Percentiles rank a stretch among this genome's conserved stretches.
Evolutionary conservation across 2,888 invertebrate genomes (phyloP).

Genomic region (Tipula confusa): DNA sequence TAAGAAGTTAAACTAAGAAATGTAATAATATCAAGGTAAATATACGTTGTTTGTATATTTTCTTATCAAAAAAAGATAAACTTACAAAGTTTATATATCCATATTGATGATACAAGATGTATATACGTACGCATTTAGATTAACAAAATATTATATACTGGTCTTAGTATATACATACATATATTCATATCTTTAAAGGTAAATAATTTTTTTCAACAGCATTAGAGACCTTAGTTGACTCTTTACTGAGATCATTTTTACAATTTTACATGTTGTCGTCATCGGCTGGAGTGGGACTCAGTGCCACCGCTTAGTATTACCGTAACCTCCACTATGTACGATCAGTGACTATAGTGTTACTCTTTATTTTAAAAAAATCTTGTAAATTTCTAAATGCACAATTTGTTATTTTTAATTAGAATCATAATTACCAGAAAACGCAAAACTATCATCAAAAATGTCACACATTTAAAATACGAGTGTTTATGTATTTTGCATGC

Average conservation of each 20-base stretch:
- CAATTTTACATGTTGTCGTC: no score
- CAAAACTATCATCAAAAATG: neutral
- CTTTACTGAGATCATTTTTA: no score
- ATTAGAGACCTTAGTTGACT: no score
- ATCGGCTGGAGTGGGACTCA: no score
- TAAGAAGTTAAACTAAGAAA: neutral
- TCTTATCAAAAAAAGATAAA: constrained; percentile 4
- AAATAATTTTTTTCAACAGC: no score
- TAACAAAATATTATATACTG: neutral
- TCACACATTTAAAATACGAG: neutral
- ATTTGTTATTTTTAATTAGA: neutral
- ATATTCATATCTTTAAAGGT: no score
- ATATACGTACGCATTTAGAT: neutral
- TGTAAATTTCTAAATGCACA: neutral
- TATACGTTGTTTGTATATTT: constrained; percentile 5
- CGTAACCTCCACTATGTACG: no score
- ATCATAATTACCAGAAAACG: neutral
- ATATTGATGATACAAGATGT: neutral
- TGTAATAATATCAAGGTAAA: neutral
- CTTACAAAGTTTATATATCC: neutral
- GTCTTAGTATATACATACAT: neutral
- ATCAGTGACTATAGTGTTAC: no score
- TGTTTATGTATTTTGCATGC: neutral
- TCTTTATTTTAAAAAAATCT: no score
- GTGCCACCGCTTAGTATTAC: no score